A percentile compares a stretch with the other conserved stretches of the same genome.
phyloP scores from a whole-genome alignment of 2,888 invertebrate species.

The Omphaloscelis lunosa region DNA sequence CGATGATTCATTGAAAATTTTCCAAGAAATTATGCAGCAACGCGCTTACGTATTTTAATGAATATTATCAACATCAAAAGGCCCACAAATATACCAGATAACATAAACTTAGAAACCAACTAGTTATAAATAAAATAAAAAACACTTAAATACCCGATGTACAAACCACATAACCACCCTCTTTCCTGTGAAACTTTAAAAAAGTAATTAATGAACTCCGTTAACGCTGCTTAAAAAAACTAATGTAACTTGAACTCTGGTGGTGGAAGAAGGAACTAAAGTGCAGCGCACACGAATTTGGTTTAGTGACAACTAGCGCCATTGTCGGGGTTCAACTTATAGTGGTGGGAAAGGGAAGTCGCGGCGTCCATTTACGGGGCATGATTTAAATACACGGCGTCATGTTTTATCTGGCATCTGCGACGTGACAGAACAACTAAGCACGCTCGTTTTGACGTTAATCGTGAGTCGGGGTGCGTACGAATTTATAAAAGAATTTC shows the following conservation, averaged over 20 bases:
- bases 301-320: constrained; percentile 66
- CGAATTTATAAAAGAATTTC: constrained; percentile 52
- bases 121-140: constrained; percentile 55
- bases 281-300: constrained; percentile 33
- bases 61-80: constrained; percentile 43
- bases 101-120: constrained; percentile 54
- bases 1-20: neutral
- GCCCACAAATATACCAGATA: constrained; percentile 55
- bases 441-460: constrained; percentile 75
- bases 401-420: constrained; percentile 86
- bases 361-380: constrained; percentile 74
- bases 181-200: constrained; percentile 79
- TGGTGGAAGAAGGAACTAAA: constrained; percentile 57
- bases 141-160: constrained; percentile 57
- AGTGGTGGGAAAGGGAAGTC: constrained; percentile 76
- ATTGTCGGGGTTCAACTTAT: constrained; percentile 69
- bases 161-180: constrained; percentile 70
- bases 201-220: constrained; percentile 84
- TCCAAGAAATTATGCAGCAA: neutral
- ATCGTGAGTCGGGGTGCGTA: constrained; percentile 69
- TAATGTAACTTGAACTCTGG: constrained; percentile 68
- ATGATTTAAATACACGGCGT: constrained; percentile 86
- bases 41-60: constrained; percentile 25
- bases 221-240: constrained; percentile 71
- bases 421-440: constrained; percentile 82